phyloP scores from a whole-genome alignment of 2,888 invertebrate species.

The Meghimatium bilineatum region DNA sequence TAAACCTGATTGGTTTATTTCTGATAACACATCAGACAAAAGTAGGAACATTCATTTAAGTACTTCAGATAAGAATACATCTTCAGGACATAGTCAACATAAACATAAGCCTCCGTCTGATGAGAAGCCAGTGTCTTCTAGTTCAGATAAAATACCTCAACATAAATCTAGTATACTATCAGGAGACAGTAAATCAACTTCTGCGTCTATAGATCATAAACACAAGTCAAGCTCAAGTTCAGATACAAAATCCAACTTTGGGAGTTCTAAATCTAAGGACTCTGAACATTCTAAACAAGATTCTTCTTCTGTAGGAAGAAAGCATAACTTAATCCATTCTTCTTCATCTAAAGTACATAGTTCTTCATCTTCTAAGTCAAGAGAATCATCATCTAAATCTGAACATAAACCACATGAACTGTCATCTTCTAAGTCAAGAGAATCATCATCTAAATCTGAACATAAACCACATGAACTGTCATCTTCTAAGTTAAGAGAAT shows the following conservation, averaged over 20 bases:
- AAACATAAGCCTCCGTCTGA: conserved; percentile 1
- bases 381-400: background rate
- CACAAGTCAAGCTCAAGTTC: conserved; percentile 23
- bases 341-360: conserved; percentile 11
- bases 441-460: background rate
- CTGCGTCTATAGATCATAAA: conserved; percentile 10
- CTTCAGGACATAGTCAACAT: conserved; percentile 12
- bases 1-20: background rate
- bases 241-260: background rate
- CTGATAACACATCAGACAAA: conserved; percentile 3
- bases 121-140: background rate
- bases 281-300: conserved; percentile 8
- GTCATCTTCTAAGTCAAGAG: background rate
- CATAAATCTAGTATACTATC: conserved; percentile 6
- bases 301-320: conserved; percentile 2
- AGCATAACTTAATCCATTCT: background rate
- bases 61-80: conserved; percentile 12
- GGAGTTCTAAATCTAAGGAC: conserved; percentile 12
- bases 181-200: background rate
- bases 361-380: background rate
- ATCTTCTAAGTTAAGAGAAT: background rate
- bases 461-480: background rate
- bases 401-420: background rate
- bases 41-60: background rate
- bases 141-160: background rate